Evolutionary conservation across 2,113 vertebrate species (phyloP).

Genomic region (Naja naja): DNA sequence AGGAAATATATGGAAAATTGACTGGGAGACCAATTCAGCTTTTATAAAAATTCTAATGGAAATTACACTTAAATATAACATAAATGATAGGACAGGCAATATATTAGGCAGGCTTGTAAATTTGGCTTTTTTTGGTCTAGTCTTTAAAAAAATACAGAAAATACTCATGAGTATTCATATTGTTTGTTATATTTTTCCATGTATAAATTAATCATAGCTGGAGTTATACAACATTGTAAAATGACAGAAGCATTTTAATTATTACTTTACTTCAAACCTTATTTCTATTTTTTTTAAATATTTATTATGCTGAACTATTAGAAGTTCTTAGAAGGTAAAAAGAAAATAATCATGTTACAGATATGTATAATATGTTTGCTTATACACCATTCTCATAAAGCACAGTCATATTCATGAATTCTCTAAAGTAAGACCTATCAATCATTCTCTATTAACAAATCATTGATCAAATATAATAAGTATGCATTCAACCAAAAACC

Average conservation of each 20-base stretch:
- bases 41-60: not conserved
- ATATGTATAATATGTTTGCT: not conserved
- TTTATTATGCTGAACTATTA: not conserved
- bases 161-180: not conserved
- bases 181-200: not conserved
- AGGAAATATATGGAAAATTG: not conserved
- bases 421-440: not conserved
- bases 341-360: not conserved
- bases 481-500: not conserved
- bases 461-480: not conserved
- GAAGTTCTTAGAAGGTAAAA: not conserved
- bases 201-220: not conserved
- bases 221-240: not conserved
- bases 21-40: not conserved
- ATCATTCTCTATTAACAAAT: not conserved
- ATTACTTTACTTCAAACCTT: not conserved
- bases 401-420: not conserved
- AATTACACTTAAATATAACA: not conserved
- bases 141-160: not conserved
- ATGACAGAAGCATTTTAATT: not conserved
- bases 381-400: not conserved
- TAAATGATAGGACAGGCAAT: not conserved
- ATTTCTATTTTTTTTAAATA: not conserved
- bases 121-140: not conserved
- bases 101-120: not conserved